Evolutionary conservation across 2,113 vertebrate species (phyloP).

Genomic region (Xiphias gladius): DNA sequence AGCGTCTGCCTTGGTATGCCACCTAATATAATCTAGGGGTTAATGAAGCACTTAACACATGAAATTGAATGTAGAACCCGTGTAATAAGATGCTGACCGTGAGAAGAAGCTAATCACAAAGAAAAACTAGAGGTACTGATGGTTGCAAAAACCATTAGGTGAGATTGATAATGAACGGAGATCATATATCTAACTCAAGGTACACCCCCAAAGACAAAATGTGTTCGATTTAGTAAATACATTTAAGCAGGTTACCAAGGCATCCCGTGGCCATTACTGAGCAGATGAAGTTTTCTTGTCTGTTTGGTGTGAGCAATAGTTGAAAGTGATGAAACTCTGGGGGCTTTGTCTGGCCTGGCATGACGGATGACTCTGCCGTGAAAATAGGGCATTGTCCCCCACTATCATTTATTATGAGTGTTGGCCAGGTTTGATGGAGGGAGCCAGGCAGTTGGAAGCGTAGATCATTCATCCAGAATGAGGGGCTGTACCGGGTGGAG

Average conservation of each 20-base stretch:
- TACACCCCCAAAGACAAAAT: conserved; percentile 31
- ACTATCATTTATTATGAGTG: conserved; percentile 87
- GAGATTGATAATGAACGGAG: conserved; percentile 28
- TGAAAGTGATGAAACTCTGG: conserved; percentile 83
- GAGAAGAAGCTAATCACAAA: conserved; percentile 26
- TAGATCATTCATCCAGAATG: conserved; percentile 83
- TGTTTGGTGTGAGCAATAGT: conserved; percentile 78
- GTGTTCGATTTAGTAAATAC: conserved; percentile 60
- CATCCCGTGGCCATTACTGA: conserved; percentile 59
- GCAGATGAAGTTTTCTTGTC: conserved; percentile 72
- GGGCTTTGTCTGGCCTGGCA: conserved; percentile 81
- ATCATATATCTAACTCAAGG: conserved; percentile 31
- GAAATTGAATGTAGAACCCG: conserved; percentile 70
- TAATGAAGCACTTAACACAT: conserved; percentile 82
- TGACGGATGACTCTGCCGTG: conserved; percentile 84
- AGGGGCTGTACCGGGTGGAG: conserved; percentile 61
- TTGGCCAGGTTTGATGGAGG: conserved; percentile 85
- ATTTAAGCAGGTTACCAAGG: conserved; percentile 57
- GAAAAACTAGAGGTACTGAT: conserved; percentile 14
- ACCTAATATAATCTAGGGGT: conserved; percentile 75
- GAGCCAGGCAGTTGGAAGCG: conserved; percentile 73
- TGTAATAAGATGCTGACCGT: conserved; percentile 68
- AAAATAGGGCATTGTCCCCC: conserved; percentile 88
- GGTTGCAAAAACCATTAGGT: conserved; percentile 18
- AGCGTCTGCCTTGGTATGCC: conserved; percentile 66